Evolutionary conservation across 1,140 invertebrate genomes (phyloP), one percentile per base, ranked within the genome.

Genomic region (Notospermus geniculatus): DNA sequence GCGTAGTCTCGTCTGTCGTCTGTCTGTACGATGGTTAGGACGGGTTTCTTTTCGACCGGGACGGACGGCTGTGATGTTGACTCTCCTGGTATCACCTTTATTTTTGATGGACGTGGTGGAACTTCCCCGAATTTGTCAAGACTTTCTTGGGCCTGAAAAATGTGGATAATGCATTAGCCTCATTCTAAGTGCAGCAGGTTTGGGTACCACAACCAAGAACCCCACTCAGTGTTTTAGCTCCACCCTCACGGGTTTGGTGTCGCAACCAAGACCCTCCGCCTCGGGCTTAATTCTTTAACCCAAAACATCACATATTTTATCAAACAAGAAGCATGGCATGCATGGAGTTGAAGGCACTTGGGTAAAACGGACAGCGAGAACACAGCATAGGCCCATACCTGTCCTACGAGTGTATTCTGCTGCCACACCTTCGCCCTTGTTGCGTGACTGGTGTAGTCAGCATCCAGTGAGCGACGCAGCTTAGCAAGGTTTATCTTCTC

Each of bases 401-500:
- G 76, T 41, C 73, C 71, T 17, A 64, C 43, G 1, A 77, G 64
- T 28, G 75, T 70, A 17, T 69, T 75, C 43, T 76, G 70, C 39
- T 79, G 76, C 76, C 76, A 79, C 2, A 69, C 72, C 59, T 70
- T 73, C 1, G 72, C 74, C 63, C 68, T 56, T 28, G 71, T 67
- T 29, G 70, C 30, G 29, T 70, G 60, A 13, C 68, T 68, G 17
- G 65, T 63, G 59, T 63, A 75, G n/a, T 71, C 66, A 19, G 67
- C 15, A 68, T 67, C n/a, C 74, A 57, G 25, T 15, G 32, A 36
- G 32, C 15, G 32, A 15, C 32, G 32, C 32, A 7, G 32, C 32
- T 66, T 70, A 1, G 77, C 76, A 30, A 79, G 64, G 62, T 65
- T 71, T 11, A 79, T 72, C 63, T 79, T 79, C 53, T 76, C 72